phyloP scores from a whole-genome alignment of 2,888 invertebrate genomes.

The Clepsis dumicolana region DNA sequence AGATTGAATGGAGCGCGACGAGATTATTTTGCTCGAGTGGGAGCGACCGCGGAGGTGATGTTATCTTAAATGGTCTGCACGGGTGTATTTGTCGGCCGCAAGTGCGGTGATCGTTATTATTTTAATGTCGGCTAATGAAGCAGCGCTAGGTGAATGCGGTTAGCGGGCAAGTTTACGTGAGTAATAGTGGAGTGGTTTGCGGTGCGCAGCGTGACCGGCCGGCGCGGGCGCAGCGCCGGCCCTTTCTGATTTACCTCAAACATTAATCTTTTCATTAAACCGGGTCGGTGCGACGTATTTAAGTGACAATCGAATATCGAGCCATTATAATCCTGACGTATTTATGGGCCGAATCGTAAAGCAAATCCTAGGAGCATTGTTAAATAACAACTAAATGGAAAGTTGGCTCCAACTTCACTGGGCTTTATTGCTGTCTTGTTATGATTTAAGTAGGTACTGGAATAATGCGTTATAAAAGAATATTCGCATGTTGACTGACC shows the following conservation, averaged over 20 bases:
- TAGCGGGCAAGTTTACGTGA: conserved; percentile 65
- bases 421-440: conserved; percentile 16
- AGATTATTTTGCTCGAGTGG: conserved; percentile 52
- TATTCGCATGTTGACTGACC: conserved; percentile 52
- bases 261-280: conserved; percentile 72
- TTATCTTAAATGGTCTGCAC: conserved; percentile 53
- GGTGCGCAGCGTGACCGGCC: conserved; percentile 68
- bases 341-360: conserved; percentile 28
- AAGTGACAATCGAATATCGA: conserved; percentile 64
- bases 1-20: conserved; percentile 51
- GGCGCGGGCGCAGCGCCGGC: conserved; percentile 58
- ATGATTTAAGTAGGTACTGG: conserved; percentile 13
- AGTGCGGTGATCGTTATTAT: conserved; percentile 65
- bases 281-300: conserved; percentile 62
- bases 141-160: conserved; percentile 69
- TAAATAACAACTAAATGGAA: conserved; percentile 25
- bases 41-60: conserved; percentile 43
- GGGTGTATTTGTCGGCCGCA: conserved; percentile 57
- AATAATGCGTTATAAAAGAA: conserved; percentile 21
- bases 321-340: conserved; percentile 44
- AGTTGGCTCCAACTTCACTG: conserved; percentile 5
- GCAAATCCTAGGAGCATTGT: conserved; percentile 23
- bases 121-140: conserved; percentile 73
- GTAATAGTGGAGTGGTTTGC: conserved; percentile 68
- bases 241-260: conserved; percentile 69